Evolutionary conservation across 2,797 vertebrate genomes (phyloP), one percentile per base, ranked within the genome.

Genomic region (Rhynchonycteris naso): DNA sequence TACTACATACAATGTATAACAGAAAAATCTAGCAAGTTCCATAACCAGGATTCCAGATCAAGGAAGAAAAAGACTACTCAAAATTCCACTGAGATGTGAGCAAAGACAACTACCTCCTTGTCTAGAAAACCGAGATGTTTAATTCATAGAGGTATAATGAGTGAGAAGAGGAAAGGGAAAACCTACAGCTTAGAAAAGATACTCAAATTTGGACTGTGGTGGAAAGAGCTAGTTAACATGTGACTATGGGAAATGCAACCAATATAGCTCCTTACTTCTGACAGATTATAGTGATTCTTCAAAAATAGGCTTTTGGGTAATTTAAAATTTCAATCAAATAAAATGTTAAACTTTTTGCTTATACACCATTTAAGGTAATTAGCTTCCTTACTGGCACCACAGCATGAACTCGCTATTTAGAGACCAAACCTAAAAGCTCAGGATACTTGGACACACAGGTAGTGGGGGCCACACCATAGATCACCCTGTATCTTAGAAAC

Each of bases 311-410:
- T 74, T 90, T 61, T 65, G 61, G 38, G 66, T 95, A 84, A 93
- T 61, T 66, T 61, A 88, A 84, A 61, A 93, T 79, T 92, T 87
- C 21, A 0, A 88, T 72, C 81, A 95, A 58, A 69, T 90, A 75
- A 95, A 92, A 93, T 56, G 71, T 88, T 92, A 92, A 92, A 71
- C 43, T 35, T 93, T 72, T 81, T 90, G 81, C 87, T 76, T 78
- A 86, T 66, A 72, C n/a, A 82, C 93, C 24, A 69, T 86, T 54
- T 68, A 94, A 61, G 68, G 56, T 72, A 92, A 96, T 95, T 76
- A 86, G 79, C 80, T 94, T 94, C 87, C 71, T 95, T 72, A 59
- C 35, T 79, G 65, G 87, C 84, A 95, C 72, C 56, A 43, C 12
- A 86, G 54, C 50, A 79, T 0, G 14, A 96, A 90, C 24, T 63